Evolutionary conservation across 2,113 vertebrate species (phyloP).

Genomic region (Myrmecophaga tridactyla): DNA sequence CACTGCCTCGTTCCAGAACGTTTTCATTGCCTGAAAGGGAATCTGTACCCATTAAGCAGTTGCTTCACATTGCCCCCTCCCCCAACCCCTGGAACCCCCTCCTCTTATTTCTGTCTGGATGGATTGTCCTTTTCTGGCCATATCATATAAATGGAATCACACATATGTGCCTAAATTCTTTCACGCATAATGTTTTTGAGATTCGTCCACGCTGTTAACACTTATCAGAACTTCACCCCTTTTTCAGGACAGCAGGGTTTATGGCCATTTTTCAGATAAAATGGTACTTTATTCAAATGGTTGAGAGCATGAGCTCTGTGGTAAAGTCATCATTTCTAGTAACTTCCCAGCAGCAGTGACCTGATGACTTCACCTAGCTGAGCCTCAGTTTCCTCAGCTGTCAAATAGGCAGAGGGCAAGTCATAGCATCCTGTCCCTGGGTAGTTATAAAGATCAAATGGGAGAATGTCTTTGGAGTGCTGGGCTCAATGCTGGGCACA

Average conservation of each 20-base stretch:
- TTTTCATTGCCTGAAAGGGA: no score
- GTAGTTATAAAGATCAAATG: not conserved
- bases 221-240: not conserved
- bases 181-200: accelerated
- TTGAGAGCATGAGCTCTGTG: not conserved
- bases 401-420: accelerated
- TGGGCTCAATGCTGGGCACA: not conserved
- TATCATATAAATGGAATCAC: accelerated
- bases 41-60: no score
- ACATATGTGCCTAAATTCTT: not conserved
- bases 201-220: accelerated
- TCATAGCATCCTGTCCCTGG: not conserved
- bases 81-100: not conserved
- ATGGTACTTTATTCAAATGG: not conserved
- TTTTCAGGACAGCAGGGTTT: not conserved
- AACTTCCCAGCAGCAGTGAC: not conserved
- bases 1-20: not conserved
- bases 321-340: accelerated
- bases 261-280: not conserved
- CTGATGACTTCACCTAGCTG: not conserved
- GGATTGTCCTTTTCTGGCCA: not conserved
- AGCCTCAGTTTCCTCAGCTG: not conserved
- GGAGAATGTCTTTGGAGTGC: not conserved
- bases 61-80: accelerated
- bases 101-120: not conserved